A percentile compares a stretch with the other conserved stretches of the same genome.
phyloP scores from a whole-genome alignment of 2,888 invertebrate genomes.

The Ptilodon capucinus region DNA sequence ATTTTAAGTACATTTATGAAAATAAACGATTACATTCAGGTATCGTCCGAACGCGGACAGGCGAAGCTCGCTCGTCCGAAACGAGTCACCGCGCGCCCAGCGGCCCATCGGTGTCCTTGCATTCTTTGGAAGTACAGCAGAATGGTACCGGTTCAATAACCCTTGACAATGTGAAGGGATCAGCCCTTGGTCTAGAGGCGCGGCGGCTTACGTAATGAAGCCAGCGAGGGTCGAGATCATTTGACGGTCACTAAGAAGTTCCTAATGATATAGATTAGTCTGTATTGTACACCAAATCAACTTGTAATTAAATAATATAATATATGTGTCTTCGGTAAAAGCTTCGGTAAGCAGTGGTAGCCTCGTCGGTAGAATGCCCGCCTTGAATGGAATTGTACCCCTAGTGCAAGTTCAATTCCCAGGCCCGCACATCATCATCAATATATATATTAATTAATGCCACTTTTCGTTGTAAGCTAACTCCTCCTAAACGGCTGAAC shows the following conservation, averaged over 20 bases:
- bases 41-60: constrained; percentile 7
- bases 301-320: too few species aligned
- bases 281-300: too few species aligned
- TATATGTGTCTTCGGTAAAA: too few species aligned
- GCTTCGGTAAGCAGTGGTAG: too few species aligned
- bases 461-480: too few species aligned
- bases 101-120: constrained; percentile 72
- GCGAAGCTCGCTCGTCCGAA: constrained; percentile 20
- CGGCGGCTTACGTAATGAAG: constrained; percentile 64
- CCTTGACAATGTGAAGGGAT: constrained; percentile 76
- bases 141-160: constrained; percentile 75
- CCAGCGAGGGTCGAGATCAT: constrained; percentile 57
- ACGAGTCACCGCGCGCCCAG: constrained; percentile 31
- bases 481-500: too few species aligned
- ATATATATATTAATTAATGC: too few species aligned
- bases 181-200: constrained; percentile 59
- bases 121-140: constrained; percentile 70
- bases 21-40: background rate
- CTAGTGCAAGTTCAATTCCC: too few species aligned
- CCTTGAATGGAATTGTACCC: too few species aligned
- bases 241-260: constrained; percentile 48
- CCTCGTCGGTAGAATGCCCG: too few species aligned
- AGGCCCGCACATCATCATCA: too few species aligned
- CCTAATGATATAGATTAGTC: constrained; percentile 18
- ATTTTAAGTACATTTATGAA: background rate